Base-by-base conservation (phyloP, 2,113 vertebrate genomes). In the Syrmaticus mikado region DNA sequence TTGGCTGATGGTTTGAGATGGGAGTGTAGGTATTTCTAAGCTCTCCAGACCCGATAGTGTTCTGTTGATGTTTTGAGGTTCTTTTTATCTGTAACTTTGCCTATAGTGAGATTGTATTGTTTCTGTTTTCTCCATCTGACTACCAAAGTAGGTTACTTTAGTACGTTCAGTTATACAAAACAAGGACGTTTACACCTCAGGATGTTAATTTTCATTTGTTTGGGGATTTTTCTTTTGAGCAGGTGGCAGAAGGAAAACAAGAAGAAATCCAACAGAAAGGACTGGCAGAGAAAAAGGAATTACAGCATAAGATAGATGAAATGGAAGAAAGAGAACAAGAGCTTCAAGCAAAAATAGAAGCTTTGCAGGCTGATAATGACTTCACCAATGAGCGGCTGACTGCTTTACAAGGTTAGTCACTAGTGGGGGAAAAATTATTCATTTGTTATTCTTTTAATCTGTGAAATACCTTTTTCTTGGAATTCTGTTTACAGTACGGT, bases 281-380 rank as follows among this genome's bases (percentile, higher is more conserved):
- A 8, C 98, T 98, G 48, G 97, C 97, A 10, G 99, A 99, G 97
- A 99, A 99, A 97, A 98, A 98, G 92, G 98, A 99, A 96, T 96
- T 99, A 92, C 99, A 99, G 83, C 97, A 98, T 96, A 98, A 98
- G 95, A 99, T 99, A 64, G 98, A 99, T 92, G 99, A 99, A 97
- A 99, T 99, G 99, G 99, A 99, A 97, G 99, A 99, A 96, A 99
- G 99, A 97, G 99, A 99, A 89, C 99, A 99, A 97, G 98, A 99
- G 73, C 99, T 99, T 95, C 99, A 99, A 96, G 99, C 99, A 78
- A 98, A 99, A 93, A 99, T 99, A 77, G 99, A 99, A 92, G 99
- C 99, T 94, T 97, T 99, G 94, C 99, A 99, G 97, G 99, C 99
- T 48, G 99, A 99, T 96, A 99, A 99, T 43, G 99, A 99, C 96